Evolutionary conservation across 2,888 invertebrate species (phyloP).

Genomic region (Agonopterix heracliana): DNA sequence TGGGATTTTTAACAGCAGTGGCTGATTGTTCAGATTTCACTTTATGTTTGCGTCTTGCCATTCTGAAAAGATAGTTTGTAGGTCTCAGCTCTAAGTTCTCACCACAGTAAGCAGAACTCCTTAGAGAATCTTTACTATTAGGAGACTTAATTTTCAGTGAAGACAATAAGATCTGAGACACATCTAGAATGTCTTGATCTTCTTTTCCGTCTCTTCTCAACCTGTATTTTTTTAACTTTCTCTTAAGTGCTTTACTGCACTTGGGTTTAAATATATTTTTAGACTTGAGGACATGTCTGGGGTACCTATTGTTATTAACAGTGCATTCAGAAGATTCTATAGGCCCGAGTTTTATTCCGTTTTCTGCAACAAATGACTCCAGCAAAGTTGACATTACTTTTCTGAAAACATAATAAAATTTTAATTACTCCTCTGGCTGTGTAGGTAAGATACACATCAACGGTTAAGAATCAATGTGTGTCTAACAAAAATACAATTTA

Average conservation of each 20-base stretch:
- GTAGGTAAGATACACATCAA: background rate
- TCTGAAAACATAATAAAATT: conserved; percentile 30
- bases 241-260: conserved; percentile 45
- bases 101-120: background rate
- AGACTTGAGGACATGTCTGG: conserved; percentile 28
- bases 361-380: conserved; percentile 22
- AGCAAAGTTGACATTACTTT: conserved; percentile 55
- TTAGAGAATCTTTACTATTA: background rate
- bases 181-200: conserved; percentile 61
- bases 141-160: conserved; percentile 51
- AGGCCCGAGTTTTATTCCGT: conserved; percentile 14
- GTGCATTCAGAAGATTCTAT: conserved; percentile 13
- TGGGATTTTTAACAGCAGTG: conserved; percentile 5
- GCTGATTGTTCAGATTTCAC: conserved; percentile 15
- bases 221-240: conserved; percentile 60
- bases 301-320: conserved; percentile 18
- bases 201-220: conserved; percentile 58
- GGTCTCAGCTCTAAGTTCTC: conserved; percentile 31
- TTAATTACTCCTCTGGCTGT: background rate
- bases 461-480: no score
- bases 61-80: conserved; percentile 55
- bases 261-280: conserved; percentile 42
- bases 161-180: conserved; percentile 45
- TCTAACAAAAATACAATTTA: no score
- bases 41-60: conserved; percentile 44